Percentiles rank a stretch among this genome's conserved stretches.
Evolutionary conservation across 2,888 invertebrate species (phyloP).

Genomic region (Acanthacorydalis orientalis): DNA sequence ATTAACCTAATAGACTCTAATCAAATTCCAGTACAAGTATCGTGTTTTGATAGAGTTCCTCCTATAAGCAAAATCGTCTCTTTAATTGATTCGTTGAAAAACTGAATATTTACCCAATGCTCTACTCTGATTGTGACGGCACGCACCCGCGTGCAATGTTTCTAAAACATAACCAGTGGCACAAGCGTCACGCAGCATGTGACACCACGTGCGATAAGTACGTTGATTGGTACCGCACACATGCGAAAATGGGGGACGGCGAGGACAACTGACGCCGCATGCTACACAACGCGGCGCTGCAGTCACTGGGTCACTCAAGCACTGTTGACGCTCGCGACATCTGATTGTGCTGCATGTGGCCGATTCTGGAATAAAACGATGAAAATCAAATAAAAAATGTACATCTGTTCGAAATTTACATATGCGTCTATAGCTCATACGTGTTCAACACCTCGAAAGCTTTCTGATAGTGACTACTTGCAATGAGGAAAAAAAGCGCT

Average conservation of each 20-base stretch:
- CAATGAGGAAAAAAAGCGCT: too few relatives aligned
- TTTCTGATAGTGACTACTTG: too few relatives aligned
- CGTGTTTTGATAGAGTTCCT: too few relatives aligned
- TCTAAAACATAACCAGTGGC: slow-evolving; percentile 53
- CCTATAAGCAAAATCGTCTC: too few relatives aligned
- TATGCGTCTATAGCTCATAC: too few relatives aligned
- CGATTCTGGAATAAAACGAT: slow-evolving; percentile 32
- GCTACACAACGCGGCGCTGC: slow-evolving; percentile 54
- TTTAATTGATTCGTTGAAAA: too few relatives aligned
- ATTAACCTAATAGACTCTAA: too few relatives aligned
- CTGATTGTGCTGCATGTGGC: slow-evolving; percentile 48
- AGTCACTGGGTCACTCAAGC: slow-evolving; percentile 44
- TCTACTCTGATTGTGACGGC: slow-evolving; percentile 14
- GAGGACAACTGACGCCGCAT: slow-evolving; percentile 44
- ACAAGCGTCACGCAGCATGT: slow-evolving; percentile 63
- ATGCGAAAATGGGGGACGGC: slow-evolving; percentile 26
- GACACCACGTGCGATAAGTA: slow-evolving; percentile 63
- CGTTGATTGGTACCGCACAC: slow-evolving; percentile 54
- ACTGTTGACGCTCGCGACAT: slow-evolving; percentile 49
- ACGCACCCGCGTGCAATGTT: slow-evolving; percentile 47
- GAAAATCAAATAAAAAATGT: too few relatives aligned
- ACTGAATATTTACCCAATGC: too few relatives aligned
- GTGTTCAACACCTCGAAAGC: too few relatives aligned
- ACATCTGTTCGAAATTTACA: too few relatives aligned
- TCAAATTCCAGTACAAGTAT: too few relatives aligned